phyloP scores from a whole-genome alignment of 2,888 invertebrate species.

The Ypsolopha scabrella region DNA sequence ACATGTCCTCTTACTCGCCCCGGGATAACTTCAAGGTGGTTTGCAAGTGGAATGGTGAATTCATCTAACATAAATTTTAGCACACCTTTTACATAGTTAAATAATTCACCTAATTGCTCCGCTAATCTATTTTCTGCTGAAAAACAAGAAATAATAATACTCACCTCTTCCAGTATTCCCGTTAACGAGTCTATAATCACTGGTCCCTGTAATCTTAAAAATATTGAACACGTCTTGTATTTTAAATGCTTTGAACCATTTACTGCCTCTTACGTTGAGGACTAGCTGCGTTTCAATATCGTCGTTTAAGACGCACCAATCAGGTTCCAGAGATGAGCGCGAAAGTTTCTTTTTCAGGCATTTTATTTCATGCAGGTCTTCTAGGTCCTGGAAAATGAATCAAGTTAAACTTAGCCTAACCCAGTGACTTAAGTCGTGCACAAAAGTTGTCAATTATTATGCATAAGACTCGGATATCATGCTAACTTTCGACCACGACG shows the following conservation, averaged over 20 bases:
- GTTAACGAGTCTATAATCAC: constrained; percentile 72
- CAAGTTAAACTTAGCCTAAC: no score
- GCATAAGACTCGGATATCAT: no score
- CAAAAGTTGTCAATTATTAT: no score
- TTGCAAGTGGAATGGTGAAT: no score
- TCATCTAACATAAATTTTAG: no score
- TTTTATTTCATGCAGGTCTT: constrained; percentile 40
- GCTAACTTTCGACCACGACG: no score
- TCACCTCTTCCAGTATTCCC: constrained; percentile 83
- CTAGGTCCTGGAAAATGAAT: constrained; percentile 39
- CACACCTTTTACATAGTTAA: no score
- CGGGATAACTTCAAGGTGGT: no score
- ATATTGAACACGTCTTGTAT: constrained; percentile 70
- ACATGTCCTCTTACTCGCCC: no score
- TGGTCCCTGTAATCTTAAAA: constrained; percentile 48
- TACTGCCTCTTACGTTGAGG: constrained; percentile 33
- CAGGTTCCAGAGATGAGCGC: constrained; percentile 18
- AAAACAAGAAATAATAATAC: not conserved
- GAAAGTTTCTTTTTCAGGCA: constrained; percentile 21
- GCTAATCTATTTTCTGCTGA: no score
- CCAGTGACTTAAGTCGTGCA: no score
- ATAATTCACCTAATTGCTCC: no score
- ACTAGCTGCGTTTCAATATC: constrained; percentile 24
- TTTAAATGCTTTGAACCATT: constrained; percentile 71
- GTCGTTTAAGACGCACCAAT: constrained; percentile 39